Percentiles rank a stretch among this genome's conserved stretches.
These are phyloP conservation scores for Empidonax alnorum DNA, from an alignment of 2,113 vertebrate species.

Conservation along the genomic window DNA sequence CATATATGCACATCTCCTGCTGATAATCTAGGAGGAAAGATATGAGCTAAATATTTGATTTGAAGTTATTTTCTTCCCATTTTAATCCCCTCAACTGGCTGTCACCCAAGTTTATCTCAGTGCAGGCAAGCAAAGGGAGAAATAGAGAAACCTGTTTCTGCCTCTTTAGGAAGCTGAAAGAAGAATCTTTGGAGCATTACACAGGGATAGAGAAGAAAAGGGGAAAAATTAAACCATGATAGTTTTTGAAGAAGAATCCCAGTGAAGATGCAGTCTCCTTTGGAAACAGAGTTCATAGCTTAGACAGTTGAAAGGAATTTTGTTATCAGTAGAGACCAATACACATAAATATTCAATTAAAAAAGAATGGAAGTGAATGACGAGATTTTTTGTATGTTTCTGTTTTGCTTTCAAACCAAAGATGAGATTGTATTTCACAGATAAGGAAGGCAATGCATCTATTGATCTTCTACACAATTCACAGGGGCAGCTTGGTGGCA, in stretches of 20 bases:
- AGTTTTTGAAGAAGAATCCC: slow-evolving; percentile 34
- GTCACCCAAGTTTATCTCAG: slow-evolving; percentile 1
- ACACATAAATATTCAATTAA: not conserved
- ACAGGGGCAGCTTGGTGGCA: not conserved
- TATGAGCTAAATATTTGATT: slow-evolving; percentile 33
- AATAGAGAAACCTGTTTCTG: slow-evolving; percentile 9
- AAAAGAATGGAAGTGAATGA: not conserved
- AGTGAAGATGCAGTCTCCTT: slow-evolving; percentile 12
- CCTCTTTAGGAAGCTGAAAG: slow-evolving; percentile 15
- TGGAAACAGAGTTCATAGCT: slow-evolving; percentile 20
- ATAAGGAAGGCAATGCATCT: not conserved
- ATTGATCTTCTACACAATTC: not conserved
- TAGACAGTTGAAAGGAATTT: slow-evolving; percentile 21
- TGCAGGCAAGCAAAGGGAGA: not conserved
- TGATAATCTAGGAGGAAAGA: slow-evolving; percentile 13
- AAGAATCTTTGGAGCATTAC: not conserved
- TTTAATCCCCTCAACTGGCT: slow-evolving; percentile 19
- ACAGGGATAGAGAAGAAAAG: not conserved
- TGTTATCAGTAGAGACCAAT: not conserved
- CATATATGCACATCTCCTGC: not conserved
- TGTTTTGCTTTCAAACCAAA: not conserved
- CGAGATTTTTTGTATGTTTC: not conserved
- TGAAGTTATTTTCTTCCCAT: slow-evolving; percentile 31
- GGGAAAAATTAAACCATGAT: not conserved
- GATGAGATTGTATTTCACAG: not conserved